A percentile compares a stretch with the other conserved stretches of the same genome.
Evolutionary conservation across 1,140 invertebrate species (phyloP).

Genomic region (Parasteatoda tepidariorum): DNA sequence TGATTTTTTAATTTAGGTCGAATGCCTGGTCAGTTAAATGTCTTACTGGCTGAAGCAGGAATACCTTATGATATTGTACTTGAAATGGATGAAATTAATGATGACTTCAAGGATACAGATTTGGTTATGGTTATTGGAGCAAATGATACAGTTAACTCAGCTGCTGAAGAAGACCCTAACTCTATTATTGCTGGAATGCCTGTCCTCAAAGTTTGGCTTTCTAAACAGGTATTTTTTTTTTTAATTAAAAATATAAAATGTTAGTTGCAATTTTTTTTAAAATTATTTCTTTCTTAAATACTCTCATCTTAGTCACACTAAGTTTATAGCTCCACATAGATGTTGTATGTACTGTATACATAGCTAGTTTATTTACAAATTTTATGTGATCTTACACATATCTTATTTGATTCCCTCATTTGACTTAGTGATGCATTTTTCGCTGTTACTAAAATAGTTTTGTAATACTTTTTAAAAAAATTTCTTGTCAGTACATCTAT

Average conservation of each 20-base stretch:
- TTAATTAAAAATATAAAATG: background rate
- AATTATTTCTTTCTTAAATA: no score
- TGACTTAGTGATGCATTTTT: no score
- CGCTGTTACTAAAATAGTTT: no score
- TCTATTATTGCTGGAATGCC: conserved; percentile 95
- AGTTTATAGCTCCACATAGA: no score
- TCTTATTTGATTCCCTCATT: no score
- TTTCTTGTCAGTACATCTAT: no score
- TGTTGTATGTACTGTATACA: no score
- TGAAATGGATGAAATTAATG: conserved; percentile 95
- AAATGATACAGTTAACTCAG: conserved; percentile 93
- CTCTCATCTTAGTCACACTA: no score
- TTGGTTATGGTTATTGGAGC: conserved; percentile 89
- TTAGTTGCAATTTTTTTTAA: background rate
- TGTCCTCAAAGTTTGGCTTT: conserved; percentile 86
- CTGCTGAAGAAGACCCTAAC: conserved; percentile 90
- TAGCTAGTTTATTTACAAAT: no score
- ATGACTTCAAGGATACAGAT: conserved; percentile 87
- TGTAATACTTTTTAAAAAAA: no score
- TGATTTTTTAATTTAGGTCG: no score
- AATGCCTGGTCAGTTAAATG: conserved; percentile 92
- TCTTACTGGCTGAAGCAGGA: conserved; percentile 90
- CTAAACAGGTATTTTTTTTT: conserved; percentile 77
- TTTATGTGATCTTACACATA: no score
- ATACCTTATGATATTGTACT: conserved; percentile 92